phyloP scores from a whole-genome alignment of 2,113 vertebrate genomes.

The Vireo altiloquus region DNA sequence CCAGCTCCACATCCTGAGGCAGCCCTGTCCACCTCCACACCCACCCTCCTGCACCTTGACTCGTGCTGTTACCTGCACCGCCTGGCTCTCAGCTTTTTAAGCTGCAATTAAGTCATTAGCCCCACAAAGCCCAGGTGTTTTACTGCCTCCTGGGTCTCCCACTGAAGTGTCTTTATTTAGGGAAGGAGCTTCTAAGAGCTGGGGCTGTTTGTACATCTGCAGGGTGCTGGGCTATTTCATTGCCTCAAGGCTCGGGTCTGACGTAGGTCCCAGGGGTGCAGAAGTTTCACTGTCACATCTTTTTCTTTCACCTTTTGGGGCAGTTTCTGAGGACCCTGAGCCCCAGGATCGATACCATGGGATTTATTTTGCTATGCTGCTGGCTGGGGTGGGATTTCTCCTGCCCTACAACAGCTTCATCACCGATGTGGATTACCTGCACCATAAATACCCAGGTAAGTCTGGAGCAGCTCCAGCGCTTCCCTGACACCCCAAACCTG shows the following conservation, averaged over 20 bases:
- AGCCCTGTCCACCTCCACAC: neutral
- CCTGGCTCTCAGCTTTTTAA: neutral
- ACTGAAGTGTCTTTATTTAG: neutral
- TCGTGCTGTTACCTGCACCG: neutral
- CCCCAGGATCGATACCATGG: constrained; percentile 93
- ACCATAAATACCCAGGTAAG: constrained; percentile 93
- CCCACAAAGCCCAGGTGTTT: neutral
- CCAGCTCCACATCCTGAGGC: neutral
- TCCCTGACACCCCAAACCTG: neutral
- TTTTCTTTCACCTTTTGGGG: neutral
- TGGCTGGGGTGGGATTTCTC: constrained; percentile 96
- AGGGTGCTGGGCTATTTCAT: neutral
- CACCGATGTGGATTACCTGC: constrained; percentile 95
- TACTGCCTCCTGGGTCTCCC: neutral
- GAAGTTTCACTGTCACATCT: neutral
- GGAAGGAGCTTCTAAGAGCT: neutral
- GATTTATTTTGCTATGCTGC: constrained; percentile 96
- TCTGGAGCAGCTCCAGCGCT: neutral
- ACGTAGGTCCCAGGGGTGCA: neutral
- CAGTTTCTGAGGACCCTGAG: constrained; percentile 80
- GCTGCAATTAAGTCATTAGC: neutral
- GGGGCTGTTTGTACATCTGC: neutral
- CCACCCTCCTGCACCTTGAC: neutral
- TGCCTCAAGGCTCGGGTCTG: accelerated
- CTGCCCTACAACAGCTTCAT: constrained; percentile 99